Evolutionary conservation across 2,888 invertebrate genomes (phyloP), one percentile per base, ranked within the genome.

Genomic region (Xanthia icteritia): DNA sequence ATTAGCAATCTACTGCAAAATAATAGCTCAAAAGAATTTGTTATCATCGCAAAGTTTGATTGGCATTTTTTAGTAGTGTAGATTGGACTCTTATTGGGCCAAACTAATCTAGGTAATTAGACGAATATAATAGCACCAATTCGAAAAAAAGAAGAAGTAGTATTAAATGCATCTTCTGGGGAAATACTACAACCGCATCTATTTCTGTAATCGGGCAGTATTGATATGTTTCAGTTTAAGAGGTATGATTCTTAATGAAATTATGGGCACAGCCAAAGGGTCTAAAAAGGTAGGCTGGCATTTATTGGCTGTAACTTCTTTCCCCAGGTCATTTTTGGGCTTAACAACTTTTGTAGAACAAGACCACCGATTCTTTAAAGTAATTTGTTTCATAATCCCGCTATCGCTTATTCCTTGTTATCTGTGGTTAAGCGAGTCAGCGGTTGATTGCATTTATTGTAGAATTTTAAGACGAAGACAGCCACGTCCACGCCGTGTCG

Each of bases 371-470:
- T 51, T 67, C 23, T 9, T 2, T 0, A 15, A 13, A 31, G 54
- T n/a, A 36, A 20, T 20, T 61, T 17, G 5, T 20, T 11, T 20
- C 9, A 61, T 11, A 11, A 36, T 17, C 4, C 31, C 36, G 79
- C 76, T 72, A 1, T 23, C 69, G 36, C 70, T 67, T 65, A 64
- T 39, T 39, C 1, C 65, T 75, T 71, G 27, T 27, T 2, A 1
- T 13, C 23, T 2, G 42, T 15, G 13, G 51, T n/a, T 39, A 31
- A 39, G 70, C 64, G 85, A 84, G 89, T 81, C 86, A 88, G 82
- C 89, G 88, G 91, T 91, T 93, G 93, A 94, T 93, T 93, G 92
- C 92, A 90, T 93, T 92, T 91, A 91, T 90, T 88, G 88, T 88
- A 86, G 91, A 92, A 92, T 93, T 94, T 93, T 92, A 92, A 93